Evolutionary conservation across 2,888 invertebrate genomes (phyloP).

Genomic region (Xylocampa areola): DNA sequence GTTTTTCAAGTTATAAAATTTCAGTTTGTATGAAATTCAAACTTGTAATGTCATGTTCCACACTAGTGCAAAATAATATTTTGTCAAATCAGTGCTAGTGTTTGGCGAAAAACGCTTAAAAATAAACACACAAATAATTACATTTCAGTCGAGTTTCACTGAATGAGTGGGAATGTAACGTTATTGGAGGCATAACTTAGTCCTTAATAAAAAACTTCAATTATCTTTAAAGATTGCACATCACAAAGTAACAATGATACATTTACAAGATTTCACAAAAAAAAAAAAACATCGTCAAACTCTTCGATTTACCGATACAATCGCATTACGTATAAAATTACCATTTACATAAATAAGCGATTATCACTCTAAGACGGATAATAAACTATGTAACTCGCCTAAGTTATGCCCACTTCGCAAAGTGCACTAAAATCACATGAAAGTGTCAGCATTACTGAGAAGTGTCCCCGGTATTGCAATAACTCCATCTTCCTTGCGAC

Average conservation of each 20-base stretch:
- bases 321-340: slow-evolving; percentile 24
- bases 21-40: slow-evolving; percentile 49
- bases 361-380: slow-evolving; percentile 14
- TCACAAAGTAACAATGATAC: slow-evolving; percentile 12
- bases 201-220: slow-evolving; percentile 6
- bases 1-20: slow-evolving; percentile 49
- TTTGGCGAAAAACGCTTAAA: slow-evolving; percentile 57
- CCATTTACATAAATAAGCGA: slow-evolving; percentile 25
- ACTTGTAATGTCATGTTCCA: slow-evolving; percentile 57
- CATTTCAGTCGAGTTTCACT: slow-evolving; percentile 56
- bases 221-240: slow-evolving; percentile 4
- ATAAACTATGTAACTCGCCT: slow-evolving; percentile 43
- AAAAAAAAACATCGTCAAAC: slow-evolving; percentile 9
- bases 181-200: slow-evolving; percentile 39
- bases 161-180: slow-evolving; percentile 34
- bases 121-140: slow-evolving; percentile 52
- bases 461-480: background rate
- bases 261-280: slow-evolving; percentile 10
- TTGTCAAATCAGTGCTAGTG: slow-evolving; percentile 63
- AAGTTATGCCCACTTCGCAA: slow-evolving; percentile 41
- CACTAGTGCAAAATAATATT: slow-evolving; percentile 58
- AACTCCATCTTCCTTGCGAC: slow-evolving; percentile 11
- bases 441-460: slow-evolving; percentile 2
- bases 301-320: slow-evolving; percentile 8
- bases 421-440: background rate